Conservation (phyloP, 2,797 vertebrate genomes). For the Ceyx erithaca region DNA sequence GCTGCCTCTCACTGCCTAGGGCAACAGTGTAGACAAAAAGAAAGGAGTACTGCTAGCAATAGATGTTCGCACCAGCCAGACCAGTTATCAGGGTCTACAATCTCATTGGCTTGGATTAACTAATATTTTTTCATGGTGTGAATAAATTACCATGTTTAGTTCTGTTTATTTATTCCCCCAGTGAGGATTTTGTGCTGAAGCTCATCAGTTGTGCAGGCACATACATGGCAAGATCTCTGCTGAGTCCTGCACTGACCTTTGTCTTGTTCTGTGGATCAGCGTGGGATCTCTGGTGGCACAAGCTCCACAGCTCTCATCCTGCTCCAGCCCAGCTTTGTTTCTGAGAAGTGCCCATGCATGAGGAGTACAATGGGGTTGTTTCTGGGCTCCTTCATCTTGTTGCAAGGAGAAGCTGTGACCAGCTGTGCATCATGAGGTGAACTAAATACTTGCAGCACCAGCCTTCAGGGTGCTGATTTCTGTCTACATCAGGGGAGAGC, state of each 20-base stretch:
- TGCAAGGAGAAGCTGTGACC: neutral
- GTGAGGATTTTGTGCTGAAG: neutral
- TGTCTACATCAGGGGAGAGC: fast-evolving
- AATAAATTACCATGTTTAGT: conserved; percentile 62
- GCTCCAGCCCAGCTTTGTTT: neutral
- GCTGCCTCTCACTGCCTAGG: conserved; percentile 56
- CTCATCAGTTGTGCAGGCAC: neutral
- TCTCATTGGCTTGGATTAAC: conserved; percentile 49
- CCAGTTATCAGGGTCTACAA: conserved; percentile 43
- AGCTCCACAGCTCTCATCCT: neutral
- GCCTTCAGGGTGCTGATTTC: neutral
- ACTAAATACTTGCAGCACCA: neutral
- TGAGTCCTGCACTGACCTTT: neutral
- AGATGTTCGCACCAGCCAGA: conserved; percentile 44
- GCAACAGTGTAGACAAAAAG: conserved; percentile 55
- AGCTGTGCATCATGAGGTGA: neutral
- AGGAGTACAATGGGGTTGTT: neutral
- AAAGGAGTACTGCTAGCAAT: conserved; percentile 9
- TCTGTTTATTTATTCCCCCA: conserved; percentile 14
- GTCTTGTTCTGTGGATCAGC: neutral
- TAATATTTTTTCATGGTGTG: conserved; percentile 51
- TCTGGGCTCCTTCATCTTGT: neutral
- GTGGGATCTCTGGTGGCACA: neutral
- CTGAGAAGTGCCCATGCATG: neutral
- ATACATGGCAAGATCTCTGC: neutral